These are phyloP conservation scores for Epizoanthus illoricatus DNA, from an alignment of 92 coral and sea anemone species.

Conservation along the genomic window DNA sequence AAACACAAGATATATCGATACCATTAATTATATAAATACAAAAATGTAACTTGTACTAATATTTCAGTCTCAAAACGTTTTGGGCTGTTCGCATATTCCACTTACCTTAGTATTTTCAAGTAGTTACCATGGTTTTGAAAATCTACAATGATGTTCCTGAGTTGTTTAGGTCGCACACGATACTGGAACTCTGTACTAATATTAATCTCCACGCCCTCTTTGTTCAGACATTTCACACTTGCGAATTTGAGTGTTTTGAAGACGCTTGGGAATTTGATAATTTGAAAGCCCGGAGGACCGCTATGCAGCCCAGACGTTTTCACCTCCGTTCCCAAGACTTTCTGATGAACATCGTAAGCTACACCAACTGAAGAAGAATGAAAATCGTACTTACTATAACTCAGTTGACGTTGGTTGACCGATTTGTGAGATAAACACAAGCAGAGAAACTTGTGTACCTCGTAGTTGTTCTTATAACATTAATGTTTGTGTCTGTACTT, in stretches of 20 bases:
- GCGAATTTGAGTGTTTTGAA: slow-evolving; percentile 49
- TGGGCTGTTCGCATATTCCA: too few relatives aligned
- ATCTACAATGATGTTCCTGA: slow-evolving; percentile 42
- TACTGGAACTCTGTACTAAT: slow-evolving; percentile 54
- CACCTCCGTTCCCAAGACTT: slow-evolving; percentile 44
- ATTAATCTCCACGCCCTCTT: slow-evolving; percentile 51
- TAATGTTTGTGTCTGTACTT: too few relatives aligned
- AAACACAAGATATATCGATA: too few relatives aligned
- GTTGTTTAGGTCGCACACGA: slow-evolving; percentile 51
- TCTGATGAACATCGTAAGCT: slow-evolving; percentile 49
- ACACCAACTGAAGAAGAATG: slow-evolving; percentile 40
- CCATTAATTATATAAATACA: too few relatives aligned
- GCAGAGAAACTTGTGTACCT: too few relatives aligned
- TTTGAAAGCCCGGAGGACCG: slow-evolving; percentile 56
- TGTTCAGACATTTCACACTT: slow-evolving; percentile 54
- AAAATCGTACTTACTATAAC: not conserved
- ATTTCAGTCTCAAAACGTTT: too few relatives aligned
- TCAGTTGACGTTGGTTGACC: too few relatives aligned
- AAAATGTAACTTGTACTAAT: too few relatives aligned
- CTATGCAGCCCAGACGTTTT: slow-evolving; percentile 54
- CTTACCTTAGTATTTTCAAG: slow-evolving; percentile 45
- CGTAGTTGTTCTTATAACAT: too few relatives aligned
- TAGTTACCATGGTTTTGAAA: slow-evolving; percentile 47
- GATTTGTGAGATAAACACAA: not conserved
- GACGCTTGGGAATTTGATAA: slow-evolving; percentile 64